Evolutionary conservation across 2,113 vertebrate species (phyloP), one percentile per base, ranked within the genome.

Genomic region (Acrocephalus kingi): DNA sequence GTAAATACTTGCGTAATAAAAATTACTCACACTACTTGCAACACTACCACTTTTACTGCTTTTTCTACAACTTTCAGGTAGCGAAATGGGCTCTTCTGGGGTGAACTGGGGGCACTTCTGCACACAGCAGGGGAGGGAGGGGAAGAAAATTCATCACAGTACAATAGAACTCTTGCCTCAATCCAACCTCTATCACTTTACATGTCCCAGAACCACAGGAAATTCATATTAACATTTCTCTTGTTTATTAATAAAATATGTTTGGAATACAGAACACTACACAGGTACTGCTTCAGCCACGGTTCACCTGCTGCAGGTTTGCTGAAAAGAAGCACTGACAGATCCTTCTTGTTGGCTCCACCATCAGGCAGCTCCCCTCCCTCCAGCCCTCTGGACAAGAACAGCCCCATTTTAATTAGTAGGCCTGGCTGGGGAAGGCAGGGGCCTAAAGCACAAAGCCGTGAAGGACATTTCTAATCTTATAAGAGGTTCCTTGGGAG

Each of bases 351-450:
- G 62, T 51, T 64, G 91, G 93, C 80, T 43, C 43, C 24, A 16
- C 45, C 15, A 68, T 31, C 81, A 93, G 76, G 73, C 54, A 91
- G 41, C 67, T 79, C 77, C 80, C 72, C 77, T 85, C 27, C 79
- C 78, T 64, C 45, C 68, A 89, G 73, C 84, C 74, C 72, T 21
- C 86, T 31, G 86, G 73, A 77, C 30, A 64, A 78, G 84, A 91
- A 58, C 69, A 52, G 89, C 55, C 94, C 92, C 87, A 45, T 67
- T 90, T 93, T 76, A 95, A 96, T 95, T 46, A 66, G 64, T 69
- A 64, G 66, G 58, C 91, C 77, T 11, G 52, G 73, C 78, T 66
- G 84, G 86, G 84, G 77, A 89, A 51, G 49, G 33, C 0, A 1
- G 71, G 45, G 33, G 75, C 93, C 84, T 69, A 58, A 90, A 95